Conservation (phyloP, 2,113 vertebrate genomes). For the Myotis brandtii region DNA sequence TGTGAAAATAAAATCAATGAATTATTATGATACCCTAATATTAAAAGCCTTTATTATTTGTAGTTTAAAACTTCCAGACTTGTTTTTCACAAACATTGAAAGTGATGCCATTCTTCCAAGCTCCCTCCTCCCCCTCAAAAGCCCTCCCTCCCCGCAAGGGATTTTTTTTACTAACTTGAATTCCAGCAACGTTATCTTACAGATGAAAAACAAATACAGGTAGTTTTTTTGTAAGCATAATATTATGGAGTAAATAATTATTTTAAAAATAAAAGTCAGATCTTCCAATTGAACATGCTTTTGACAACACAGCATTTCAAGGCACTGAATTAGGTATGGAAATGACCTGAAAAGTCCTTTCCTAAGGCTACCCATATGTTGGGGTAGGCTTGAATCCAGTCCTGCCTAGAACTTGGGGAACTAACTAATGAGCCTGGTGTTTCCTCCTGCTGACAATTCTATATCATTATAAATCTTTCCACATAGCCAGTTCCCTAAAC, state of each 20-base stretch:
- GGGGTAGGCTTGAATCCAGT: slow-evolving; percentile 74
- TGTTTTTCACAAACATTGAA: not conserved
- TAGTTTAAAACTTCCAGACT: not conserved
- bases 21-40: not conserved
- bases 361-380: slow-evolving; percentile 76
- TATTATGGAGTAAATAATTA: not conserved
- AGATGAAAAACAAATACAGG: not conserved
- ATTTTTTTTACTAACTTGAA: not conserved
- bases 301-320: slow-evolving; percentile 51
- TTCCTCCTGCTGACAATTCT: slow-evolving; percentile 76
- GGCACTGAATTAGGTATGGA: not conserved
- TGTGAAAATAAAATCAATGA: not conserved
- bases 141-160: not conserved
- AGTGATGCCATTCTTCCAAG: not conserved
- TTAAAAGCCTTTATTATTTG: not conserved
- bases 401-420: slow-evolving; percentile 63
- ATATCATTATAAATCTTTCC: slow-evolving; percentile 76
- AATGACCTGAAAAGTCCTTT: slow-evolving; percentile 37
- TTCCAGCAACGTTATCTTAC: not conserved
- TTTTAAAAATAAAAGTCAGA: slow-evolving; percentile 42
- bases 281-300: not conserved
- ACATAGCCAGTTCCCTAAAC: slow-evolving; percentile 22
- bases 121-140: not conserved
- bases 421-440: slow-evolving; percentile 71
- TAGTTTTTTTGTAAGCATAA: not conserved